Base-by-base conservation (phyloP, 2,888 invertebrate species). In the Melangyna quadrimaculata region DNA sequence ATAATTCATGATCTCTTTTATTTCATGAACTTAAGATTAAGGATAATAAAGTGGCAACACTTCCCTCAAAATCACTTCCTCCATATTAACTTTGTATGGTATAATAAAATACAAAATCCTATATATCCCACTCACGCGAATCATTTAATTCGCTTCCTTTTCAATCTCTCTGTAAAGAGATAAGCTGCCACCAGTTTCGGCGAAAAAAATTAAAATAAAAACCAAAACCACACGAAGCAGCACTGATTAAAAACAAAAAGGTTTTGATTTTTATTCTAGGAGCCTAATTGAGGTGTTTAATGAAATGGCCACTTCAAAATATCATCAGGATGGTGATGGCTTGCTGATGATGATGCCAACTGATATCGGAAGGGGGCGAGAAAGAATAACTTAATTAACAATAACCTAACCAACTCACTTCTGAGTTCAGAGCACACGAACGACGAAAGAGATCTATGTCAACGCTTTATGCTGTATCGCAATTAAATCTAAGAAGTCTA, bases 261-360 rank as follows among this genome's bases (percentile, higher is more conserved):
- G 40, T 67, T 79, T 53, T 72, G 79, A 84, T 75, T 84, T 72
- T 75, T 69, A 79, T 75, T 84, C 79, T 35, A 24, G 35, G 12
- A 72, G 55, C 59, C 71, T 84, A 79, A 84, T 84, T 84, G 84
- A 84, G 80, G 80, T 84, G 80, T 84, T 84, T 84, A 84, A 80
- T 84, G 48, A 84, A 84, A 84, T 75, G 75, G 72, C 67, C 75
- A 75, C 80, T 63, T 73, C 29, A 55, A 73, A 53, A 63, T 51
- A 17, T 59, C n/a, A 17, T 59, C n/a, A 35, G 32, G 1, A 59
- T 24, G 40, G 8, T n/a, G 14, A 40, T 37, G 35, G 35, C 2
- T 10, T n/a, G 53, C 29, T 1, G 70, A 59, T 35, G 57, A 19
- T 2, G 75, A 70, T 29, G 45, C 14, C 19, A 1, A 37, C 17